Percentiles rank a stretch among this genome's conserved stretches.
Conservation (phyloP, 92 coral and sea anemone species). For the Epizoanthus fatuus region DNA sequence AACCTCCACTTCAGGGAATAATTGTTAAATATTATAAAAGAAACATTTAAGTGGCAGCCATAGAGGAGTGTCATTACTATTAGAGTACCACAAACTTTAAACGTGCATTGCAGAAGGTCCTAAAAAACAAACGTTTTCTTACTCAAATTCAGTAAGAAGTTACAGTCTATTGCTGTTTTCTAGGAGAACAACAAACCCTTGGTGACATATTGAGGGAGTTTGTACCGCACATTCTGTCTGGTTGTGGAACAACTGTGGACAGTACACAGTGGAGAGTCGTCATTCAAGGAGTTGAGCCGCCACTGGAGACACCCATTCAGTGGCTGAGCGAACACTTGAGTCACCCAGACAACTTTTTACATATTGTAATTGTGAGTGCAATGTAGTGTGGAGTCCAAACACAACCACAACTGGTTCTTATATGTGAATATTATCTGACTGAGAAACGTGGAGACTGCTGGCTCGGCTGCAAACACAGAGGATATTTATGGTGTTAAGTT, state of each 20-base stretch:
- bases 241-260: conserved; percentile 71
- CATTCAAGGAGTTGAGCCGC: conserved; percentile 95
- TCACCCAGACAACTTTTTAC: conserved; percentile 95
- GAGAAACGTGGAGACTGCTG: too few relatives aligned
- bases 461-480: too few relatives aligned
- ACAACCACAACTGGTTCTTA: too few relatives aligned
- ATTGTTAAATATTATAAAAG: too few relatives aligned
- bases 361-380: conserved; percentile 74
- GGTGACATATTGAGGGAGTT: conserved; percentile 82
- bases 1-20: too few relatives aligned
- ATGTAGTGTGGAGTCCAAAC: not conserved
- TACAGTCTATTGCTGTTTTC: not conserved
- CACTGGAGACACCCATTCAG: conserved; percentile 95
- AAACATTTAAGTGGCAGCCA: too few relatives aligned
- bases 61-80: too few relatives aligned
- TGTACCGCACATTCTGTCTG: conserved; percentile 78
- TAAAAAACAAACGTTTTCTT: not conserved
- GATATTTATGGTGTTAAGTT: too few relatives aligned
- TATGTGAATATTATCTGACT: too few relatives aligned
- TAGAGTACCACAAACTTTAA: not conserved
- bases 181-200: conserved; percentile 88
- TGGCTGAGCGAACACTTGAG: conserved; percentile 99
- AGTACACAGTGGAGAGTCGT: conserved; percentile 85
- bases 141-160: too few relatives aligned
- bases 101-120: not conserved